Conservation (phyloP, 2,113 vertebrate species). For the Heterotilapia buettikoferi region DNA sequence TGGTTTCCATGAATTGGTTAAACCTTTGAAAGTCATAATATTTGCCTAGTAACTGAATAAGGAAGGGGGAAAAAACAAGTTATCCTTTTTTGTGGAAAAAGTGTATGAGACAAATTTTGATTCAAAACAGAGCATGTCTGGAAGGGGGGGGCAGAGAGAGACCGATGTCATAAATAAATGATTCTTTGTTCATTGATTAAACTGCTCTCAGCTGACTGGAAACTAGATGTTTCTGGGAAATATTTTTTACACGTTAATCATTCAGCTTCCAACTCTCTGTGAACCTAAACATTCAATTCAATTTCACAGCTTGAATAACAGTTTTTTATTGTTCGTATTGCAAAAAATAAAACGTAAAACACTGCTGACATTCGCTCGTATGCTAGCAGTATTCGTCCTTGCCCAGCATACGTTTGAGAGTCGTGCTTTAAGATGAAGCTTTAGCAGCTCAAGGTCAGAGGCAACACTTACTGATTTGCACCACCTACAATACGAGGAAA, state of each 20-base stretch:
- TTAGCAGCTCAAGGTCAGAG: neutral
- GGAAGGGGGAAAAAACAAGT: rapidly evolving
- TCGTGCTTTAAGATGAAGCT: neutral
- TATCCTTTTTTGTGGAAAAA: neutral
- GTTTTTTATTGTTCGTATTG: neutral
- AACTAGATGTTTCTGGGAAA: neutral
- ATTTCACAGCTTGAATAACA: neutral
- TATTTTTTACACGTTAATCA: neutral
- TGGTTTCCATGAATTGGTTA: rapidly evolving
- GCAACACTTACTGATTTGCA: neutral
- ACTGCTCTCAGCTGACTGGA: neutral
- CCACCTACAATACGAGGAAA: neutral
- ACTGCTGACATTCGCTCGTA: neutral
- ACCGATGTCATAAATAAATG: neutral
- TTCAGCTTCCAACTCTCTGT: neutral
- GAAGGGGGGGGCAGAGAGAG: rapidly evolving
- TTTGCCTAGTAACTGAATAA: neutral
- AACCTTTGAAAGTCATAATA: neutral
- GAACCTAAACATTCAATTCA: neutral
- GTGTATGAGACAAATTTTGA: neutral
- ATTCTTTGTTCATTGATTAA: neutral
- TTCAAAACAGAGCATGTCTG: neutral
- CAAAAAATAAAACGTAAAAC: neutral
- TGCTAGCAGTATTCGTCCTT: neutral
- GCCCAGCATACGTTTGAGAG: neutral